Conservation (phyloP, 1,140 invertebrate genomes). For the Psilanteris sp. region DNA sequence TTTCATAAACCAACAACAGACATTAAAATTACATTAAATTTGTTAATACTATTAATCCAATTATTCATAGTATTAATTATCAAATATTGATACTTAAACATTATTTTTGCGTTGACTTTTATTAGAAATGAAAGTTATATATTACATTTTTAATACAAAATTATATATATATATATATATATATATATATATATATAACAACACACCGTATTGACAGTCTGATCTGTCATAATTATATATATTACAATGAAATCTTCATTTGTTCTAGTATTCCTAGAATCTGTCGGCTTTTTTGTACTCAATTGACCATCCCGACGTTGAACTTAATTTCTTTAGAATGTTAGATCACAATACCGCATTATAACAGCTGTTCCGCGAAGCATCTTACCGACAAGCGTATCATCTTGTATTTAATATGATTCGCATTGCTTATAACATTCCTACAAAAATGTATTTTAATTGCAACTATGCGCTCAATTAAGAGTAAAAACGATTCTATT, state of each 20-base stretch:
- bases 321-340: constrained; percentile 42
- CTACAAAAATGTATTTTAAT: constrained; percentile 12
- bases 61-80: no score
- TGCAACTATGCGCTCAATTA: neutral
- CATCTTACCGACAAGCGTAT: constrained; percentile 18
- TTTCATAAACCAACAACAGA: no score
- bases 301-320: constrained; percentile 35
- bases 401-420: constrained; percentile 25
- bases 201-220: constrained; percentile 10
- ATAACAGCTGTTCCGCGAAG: constrained; percentile 23
- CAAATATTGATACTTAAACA: no score
- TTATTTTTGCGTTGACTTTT: no score
- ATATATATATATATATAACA: no score
- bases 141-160: no score
- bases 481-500: no score
- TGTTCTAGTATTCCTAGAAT: constrained; percentile 42
- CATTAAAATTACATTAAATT: no score
- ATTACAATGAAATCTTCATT: constrained; percentile 5
- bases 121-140: no score
- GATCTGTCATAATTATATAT: constrained; percentile 24
- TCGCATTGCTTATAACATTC: constrained; percentile 8
- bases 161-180: no score
- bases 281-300: constrained; percentile 34
- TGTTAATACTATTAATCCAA: no score
- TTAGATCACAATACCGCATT: constrained; percentile 29